Evolutionary conservation across 1,140 invertebrate genomes (phyloP).

Genomic region (Drosophila pandora): DNA sequence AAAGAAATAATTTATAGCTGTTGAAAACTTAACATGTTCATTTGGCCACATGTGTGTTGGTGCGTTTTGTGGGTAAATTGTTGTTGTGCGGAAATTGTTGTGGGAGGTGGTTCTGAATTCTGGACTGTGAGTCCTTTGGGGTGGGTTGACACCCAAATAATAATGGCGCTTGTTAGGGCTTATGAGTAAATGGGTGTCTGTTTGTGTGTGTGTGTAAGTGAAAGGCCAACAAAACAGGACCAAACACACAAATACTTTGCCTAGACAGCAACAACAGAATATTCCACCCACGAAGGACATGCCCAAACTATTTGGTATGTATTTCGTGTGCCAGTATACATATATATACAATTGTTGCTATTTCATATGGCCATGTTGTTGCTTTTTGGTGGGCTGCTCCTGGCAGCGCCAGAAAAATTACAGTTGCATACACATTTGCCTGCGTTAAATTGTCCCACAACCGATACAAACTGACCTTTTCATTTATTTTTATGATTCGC

Average conservation of each 20-base stretch:
- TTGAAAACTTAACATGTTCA: constrained; percentile 81
- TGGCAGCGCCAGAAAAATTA: constrained; percentile 70
- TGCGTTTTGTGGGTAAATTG: constrained; percentile 35
- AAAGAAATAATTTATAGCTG: constrained; percentile 79
- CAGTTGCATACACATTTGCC: constrained; percentile 78
- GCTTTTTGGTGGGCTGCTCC: constrained; percentile 5
- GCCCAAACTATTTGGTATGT: constrained; percentile 73
- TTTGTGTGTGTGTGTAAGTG: constrained; percentile 48
- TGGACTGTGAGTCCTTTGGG: not conserved
- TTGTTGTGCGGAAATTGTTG: not conserved
- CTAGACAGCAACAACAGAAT: constrained; percentile 44
- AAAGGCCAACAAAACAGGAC: constrained; percentile 65
- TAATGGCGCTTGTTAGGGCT: constrained; percentile 60
- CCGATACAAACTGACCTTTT: constrained; percentile 81
- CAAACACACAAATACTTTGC: constrained; percentile 58
- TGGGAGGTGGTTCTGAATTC: not conserved
- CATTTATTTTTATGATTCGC: constrained; percentile 77
- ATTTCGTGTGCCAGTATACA: constrained; percentile 23
- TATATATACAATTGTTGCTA: constrained; percentile 52
- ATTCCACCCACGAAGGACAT: constrained; percentile 46
- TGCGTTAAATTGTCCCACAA: constrained; percentile 80
- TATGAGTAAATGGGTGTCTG: constrained; percentile 36
- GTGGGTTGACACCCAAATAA: constrained; percentile 37
- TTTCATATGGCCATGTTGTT: constrained; percentile 35
- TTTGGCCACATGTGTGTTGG: constrained; percentile 73